Evolutionary conservation across 2,797 vertebrate species (phyloP), one percentile per base, ranked within the genome.

Genomic region (Amniataba percoides): DNA sequence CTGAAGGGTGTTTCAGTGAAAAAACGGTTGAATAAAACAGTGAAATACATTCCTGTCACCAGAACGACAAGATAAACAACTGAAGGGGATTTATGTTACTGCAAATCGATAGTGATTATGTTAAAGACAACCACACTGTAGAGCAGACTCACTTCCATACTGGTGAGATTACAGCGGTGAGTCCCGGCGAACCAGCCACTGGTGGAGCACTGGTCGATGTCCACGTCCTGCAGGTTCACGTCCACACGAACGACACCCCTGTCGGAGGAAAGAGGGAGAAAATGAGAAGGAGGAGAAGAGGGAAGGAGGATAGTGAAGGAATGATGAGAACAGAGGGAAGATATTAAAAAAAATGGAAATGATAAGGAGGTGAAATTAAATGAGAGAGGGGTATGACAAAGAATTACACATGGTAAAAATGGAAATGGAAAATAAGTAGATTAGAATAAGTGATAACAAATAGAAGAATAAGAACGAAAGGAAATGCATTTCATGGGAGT

Each of bases 161-260:
- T 98, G 93, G 98, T 99, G 87, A 97, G 94, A 87, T 98, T 97
- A 93, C 98, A 99, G 84, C 95, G 96, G 84, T 99, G 98, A 1
- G 98, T 99, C 90, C 97, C 98, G 19, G 97, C 97, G 88, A 99
- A 99, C 98, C 98, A 99, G 81, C 98, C 97, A 52, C 96, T 97
- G 68, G 83, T 97, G 11, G 98, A 97, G 81, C 98, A 99, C 83
- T 99, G 98, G 94, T 99, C 96, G 77, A 99, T 98, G 92, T 99
- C 98, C 92, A 98, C 95, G 67, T 97, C 96, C 94, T 99, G 98
- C 78, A 99, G 95, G 88, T 97, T 97, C 82, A 99, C 96, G 69
- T 99, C 98, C 4, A 99, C 96, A 78, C 97, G 97, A 72, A 99
- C 95, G 43, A 97, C 97, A 23, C 98, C 98, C 92, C 98, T 99